These are phyloP conservation scores for Syngnathus typhle DNA, from an alignment of 2,113 vertebrate genomes.

Conservation along the genomic window DNA sequence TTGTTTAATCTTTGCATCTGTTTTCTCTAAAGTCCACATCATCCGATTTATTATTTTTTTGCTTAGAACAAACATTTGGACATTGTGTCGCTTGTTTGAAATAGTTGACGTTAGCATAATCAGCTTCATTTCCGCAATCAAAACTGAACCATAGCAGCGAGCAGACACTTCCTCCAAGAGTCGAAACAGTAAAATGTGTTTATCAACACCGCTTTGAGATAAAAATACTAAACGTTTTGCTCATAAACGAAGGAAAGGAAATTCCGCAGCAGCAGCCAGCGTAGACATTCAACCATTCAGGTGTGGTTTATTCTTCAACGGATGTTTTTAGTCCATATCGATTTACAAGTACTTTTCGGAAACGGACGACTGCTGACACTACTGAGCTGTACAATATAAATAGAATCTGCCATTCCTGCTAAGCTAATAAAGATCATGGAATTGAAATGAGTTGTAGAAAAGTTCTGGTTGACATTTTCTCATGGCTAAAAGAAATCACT, in stretches of 20 bases:
- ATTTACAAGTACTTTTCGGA: background rate
- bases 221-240: background rate
- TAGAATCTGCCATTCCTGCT: background rate
- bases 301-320: background rate
- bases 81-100: background rate
- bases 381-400: background rate
- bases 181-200: background rate
- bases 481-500: background rate
- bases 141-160: background rate
- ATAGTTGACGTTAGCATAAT: background rate
- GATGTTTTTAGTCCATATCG: background rate
- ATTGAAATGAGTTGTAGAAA: too few species aligned
- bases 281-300: background rate
- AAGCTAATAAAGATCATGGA: background rate
- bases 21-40: background rate
- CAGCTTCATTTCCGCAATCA: conserved; percentile 2
- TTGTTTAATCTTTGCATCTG: background rate
- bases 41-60: background rate
- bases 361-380: background rate
- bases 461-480: background rate
- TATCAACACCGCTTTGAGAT: background rate
- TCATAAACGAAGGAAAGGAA: background rate
- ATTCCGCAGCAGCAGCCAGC: background rate
- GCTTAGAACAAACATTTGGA: too few species aligned
- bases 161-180: background rate